Evolutionary conservation across 2,797 vertebrate species (phyloP).

Genomic region (Pseudochaenichthys georgianus): DNA sequence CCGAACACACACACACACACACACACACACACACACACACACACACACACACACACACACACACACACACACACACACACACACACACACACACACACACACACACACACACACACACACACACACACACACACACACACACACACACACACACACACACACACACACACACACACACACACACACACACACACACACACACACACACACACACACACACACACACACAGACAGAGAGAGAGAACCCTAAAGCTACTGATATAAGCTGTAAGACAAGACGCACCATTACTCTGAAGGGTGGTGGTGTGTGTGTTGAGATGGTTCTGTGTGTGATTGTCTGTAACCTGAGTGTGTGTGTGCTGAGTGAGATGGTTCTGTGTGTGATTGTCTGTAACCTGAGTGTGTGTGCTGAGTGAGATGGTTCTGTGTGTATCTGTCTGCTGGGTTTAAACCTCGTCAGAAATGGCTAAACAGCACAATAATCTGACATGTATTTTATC

Average conservation of each 20-base stretch:
- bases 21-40: too few relatives aligned
- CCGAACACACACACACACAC: too few relatives aligned
- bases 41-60: not conserved
- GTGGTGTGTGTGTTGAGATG: constrained; percentile 39
- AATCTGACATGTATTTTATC: constrained; percentile 52
- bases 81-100: too few relatives aligned
- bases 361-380: constrained; percentile 18
- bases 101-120: too few relatives aligned
- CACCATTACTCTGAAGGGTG: constrained; percentile 69
- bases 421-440: constrained; percentile 22
- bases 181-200: too few relatives aligned
- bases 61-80: not conserved
- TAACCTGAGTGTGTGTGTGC: constrained; percentile 14
- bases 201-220: too few relatives aligned
- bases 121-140: too few relatives aligned
- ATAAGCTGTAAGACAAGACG: constrained; percentile 28
- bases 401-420: constrained; percentile 8
- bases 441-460: constrained; percentile 19
- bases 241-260: not conserved
- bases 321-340: too few relatives aligned
- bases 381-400: not conserved
- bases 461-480: constrained; percentile 42
- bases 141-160: too few relatives aligned
- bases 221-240: too few relatives aligned
- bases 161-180: too few relatives aligned